These are phyloP conservation scores for Anas flavirostris DNA, from an alignment of 2,797 vertebrate genomes.

Conservation along the genomic window DNA sequence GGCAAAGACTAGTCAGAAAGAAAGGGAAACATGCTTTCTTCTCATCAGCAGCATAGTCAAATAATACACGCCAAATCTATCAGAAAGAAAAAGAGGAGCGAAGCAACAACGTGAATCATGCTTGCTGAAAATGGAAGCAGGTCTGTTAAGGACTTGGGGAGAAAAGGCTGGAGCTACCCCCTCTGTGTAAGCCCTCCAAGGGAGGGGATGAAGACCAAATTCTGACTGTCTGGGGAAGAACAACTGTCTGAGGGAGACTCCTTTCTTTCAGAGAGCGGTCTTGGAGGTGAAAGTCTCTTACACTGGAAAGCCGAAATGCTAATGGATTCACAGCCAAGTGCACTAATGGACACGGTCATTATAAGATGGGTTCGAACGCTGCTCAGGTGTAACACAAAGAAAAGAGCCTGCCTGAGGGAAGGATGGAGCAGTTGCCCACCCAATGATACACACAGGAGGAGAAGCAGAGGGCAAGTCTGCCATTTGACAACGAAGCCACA, in stretches of 20 bases:
- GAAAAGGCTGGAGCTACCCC: background rate
- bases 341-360: background rate
- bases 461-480: background rate
- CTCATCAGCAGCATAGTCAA: background rate
- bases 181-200: background rate
- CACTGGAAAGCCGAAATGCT: background rate
- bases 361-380: background rate
- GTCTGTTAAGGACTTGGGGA: background rate
- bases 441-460: fast-evolving
- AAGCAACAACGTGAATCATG: background rate
- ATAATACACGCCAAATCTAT: background rate
- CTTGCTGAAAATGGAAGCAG: background rate
- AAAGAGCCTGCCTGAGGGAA: background rate
- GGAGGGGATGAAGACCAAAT: background rate
- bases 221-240: background rate
- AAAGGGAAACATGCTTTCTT: background rate
- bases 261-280: background rate
- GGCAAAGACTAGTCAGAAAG: background rate
- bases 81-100: background rate
- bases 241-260: fast-evolving
- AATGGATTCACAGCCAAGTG: background rate
- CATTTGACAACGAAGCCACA: background rate
- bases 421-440: background rate
- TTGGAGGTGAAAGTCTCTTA: background rate
- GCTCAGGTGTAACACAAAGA: background rate